Conservation (phyloP, 2,888 invertebrate genomes). For the Bursaphelenchus okinawaensis region DNA sequence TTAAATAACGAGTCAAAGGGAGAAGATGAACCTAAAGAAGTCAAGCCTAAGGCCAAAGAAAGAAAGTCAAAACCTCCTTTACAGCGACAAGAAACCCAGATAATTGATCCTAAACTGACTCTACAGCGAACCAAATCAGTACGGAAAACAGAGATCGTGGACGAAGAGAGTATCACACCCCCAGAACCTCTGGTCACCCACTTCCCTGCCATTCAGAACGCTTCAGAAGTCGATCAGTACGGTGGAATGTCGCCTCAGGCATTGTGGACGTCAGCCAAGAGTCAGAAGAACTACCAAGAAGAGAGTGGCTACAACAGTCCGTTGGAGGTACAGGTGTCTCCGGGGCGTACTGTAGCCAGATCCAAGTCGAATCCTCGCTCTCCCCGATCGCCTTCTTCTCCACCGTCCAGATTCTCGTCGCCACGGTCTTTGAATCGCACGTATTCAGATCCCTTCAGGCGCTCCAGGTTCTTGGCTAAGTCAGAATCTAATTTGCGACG, state of each 20-base stretch:
- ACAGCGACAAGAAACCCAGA: not conserved
- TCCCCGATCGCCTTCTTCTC: not conserved
- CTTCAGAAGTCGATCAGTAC: slow-evolving; percentile 2
- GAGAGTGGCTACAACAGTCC: not conserved
- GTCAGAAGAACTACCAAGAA: not conserved
- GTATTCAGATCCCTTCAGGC: not conserved
- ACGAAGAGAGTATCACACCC: not conserved
- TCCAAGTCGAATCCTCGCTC: not conserved
- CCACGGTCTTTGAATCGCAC: not conserved
- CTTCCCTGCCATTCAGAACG: not conserved
- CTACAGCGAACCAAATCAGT: not conserved
- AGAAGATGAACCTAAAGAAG: not conserved
- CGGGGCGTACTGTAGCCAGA: not conserved
- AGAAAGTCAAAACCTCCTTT: not conserved
- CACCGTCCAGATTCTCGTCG: not conserved
- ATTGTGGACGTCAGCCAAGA: not conserved
- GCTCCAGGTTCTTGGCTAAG: slow-evolving; percentile 1
- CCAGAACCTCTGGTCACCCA: slow-evolving; percentile 5
- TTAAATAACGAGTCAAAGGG: no score
- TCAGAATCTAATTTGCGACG: slow-evolving; percentile 14
- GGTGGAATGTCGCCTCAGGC: slow-evolving; percentile 5
- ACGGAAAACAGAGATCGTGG: not conserved
- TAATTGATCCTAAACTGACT: not conserved
- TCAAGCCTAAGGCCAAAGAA: not conserved
- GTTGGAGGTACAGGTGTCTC: not conserved